phyloP scores from a whole-genome alignment of 2,888 invertebrate genomes.

The Caenorhabditis sinica region DNA sequence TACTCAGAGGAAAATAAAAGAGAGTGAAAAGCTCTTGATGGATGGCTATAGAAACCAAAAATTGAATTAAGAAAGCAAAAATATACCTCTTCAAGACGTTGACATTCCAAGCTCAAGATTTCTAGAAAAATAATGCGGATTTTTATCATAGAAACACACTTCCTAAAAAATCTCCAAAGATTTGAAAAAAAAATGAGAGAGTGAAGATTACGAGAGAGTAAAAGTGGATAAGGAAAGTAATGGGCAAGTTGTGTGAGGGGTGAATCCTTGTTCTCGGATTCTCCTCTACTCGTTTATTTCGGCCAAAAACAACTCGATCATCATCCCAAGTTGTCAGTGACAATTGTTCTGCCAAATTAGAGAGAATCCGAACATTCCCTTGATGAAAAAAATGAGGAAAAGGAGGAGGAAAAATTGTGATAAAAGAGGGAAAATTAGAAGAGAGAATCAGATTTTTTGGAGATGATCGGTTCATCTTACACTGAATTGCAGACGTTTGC shows the following conservation, averaged over 20 bases:
- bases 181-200: too few species aligned
- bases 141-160: too few species aligned
- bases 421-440: not conserved
- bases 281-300: slow-evolving; percentile 38
- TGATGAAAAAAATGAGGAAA: not conserved
- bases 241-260: not conserved
- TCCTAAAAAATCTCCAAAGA: too few species aligned
- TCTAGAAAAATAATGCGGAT: too few species aligned
- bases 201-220: not conserved
- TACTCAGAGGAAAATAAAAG: too few species aligned
- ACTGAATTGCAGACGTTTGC: slow-evolving; percentile 32
- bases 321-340: slow-evolving; percentile 21
- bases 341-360: slow-evolving; percentile 25
- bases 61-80: too few species aligned
- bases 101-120: too few species aligned
- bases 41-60: too few species aligned
- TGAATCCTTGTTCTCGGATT: not conserved
- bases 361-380: not conserved
- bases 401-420: not conserved
- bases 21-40: too few species aligned
- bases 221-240: slow-evolving; percentile 11
- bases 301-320: slow-evolving; percentile 46
- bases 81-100: too few species aligned
- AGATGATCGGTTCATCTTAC: slow-evolving; percentile 43
- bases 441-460: slow-evolving; percentile 1